Evolutionary conservation across 2,797 vertebrate species (phyloP), one percentile per base, ranked within the genome.

Genomic region (Eulemur mongoz): DNA sequence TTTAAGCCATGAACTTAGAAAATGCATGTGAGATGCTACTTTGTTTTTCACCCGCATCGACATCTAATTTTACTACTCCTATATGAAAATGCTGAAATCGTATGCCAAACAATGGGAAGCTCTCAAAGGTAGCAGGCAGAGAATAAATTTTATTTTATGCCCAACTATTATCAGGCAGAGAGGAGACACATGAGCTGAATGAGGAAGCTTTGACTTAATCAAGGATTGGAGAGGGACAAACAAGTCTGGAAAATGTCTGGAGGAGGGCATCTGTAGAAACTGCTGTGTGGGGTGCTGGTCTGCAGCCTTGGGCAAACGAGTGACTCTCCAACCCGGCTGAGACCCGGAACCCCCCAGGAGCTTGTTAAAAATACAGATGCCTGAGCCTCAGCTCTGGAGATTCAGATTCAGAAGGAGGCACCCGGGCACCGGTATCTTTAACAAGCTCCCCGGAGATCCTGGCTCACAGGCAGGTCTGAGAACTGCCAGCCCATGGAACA

Each of bases 341-440:
- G 91, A 14, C 40, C n/a, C 2, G 3, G 69, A 69, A 7, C 27
- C 75, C 40, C 48, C 25, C 0, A 6, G 90, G 83, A 72, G 43
- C 86, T 75, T 95, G 80, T 94, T 93, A 96, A 43, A 48, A 50
- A 82, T 43, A 30, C 81, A 72, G 90, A 54, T 12, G 23, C 59
- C 30, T 3, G 38, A 30, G 35, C 45, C 57, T 52, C 9, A 0
- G 35, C 57, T 40, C 40, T n/a, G 22, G 80, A 65, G 38, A 18
- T 1, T 54, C 13, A 0, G 32, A 7, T 23, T 22, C 32, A 2
- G 67, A 23, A 75, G 69, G 9, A 2, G 20, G 1, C 35, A 78
- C 50, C 81, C 4, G 0, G 75, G 75, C 14, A 27, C 38, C 0
- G 0, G 61, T 0, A 2, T 52, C 67, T 52, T 61, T 89, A 91